phyloP scores from a whole-genome alignment of 2,888 invertebrate species.

The Andrena haemorrhoa region DNA sequence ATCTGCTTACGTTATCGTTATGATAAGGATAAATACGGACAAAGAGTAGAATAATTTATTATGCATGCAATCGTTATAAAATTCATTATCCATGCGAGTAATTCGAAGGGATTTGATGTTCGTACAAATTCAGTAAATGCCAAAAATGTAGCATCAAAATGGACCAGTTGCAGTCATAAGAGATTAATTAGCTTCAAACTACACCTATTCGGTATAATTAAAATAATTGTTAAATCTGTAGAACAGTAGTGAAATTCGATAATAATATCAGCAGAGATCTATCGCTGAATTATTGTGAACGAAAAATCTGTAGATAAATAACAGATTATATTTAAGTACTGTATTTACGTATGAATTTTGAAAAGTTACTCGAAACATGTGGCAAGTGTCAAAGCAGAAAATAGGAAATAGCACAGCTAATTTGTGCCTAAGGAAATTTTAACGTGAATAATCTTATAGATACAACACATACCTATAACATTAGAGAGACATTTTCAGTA shows the following conservation, averaged over 20 bases:
- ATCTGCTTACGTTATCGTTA: constrained; percentile 26
- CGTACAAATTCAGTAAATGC: constrained; percentile 37
- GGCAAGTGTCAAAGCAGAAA: constrained; percentile 56
- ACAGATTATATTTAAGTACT: constrained; percentile 48
- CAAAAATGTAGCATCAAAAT: constrained; percentile 48
- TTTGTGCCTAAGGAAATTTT: constrained; percentile 57
- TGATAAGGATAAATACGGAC: constrained; percentile 11
- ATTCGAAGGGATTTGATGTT: constrained; percentile 5
- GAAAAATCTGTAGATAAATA: constrained; percentile 42
- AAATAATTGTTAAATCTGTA: constrained; percentile 28
- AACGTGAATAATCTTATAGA: constrained; percentile 38
- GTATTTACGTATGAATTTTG: constrained; percentile 40
- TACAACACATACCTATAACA: constrained; percentile 29
- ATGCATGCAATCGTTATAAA: background rate
- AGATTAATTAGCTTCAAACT: constrained; percentile 23
- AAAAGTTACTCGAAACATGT: constrained; percentile 65
- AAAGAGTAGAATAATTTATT: constrained; percentile 9
- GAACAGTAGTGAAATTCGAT: constrained; percentile 46
- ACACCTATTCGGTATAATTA: constrained; percentile 26
- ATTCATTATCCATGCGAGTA: constrained; percentile 22
- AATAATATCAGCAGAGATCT: constrained; percentile 24
- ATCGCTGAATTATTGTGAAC: constrained; percentile 41
- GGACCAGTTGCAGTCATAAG: constrained; percentile 62
- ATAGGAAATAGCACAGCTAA: constrained; percentile 49
- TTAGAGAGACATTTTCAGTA: constrained; percentile 45